Conservation (phyloP, 1,140 invertebrate genomes). For the Calephelis virginiensis region DNA sequence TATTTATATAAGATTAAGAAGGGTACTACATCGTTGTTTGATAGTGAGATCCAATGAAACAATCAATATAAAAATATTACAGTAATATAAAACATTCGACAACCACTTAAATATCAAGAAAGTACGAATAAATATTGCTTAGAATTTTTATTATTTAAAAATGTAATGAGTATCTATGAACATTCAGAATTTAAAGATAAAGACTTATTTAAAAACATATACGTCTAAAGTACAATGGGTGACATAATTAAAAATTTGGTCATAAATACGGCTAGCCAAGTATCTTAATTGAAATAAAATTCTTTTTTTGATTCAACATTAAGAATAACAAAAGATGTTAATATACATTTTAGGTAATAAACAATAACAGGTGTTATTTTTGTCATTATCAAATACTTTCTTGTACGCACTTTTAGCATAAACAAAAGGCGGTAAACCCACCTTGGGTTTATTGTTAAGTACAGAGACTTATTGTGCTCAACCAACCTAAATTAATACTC, state of each 20-base stretch:
- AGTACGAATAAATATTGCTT: slow-evolving; percentile 54
- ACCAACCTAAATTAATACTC: no score
- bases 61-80: slow-evolving; percentile 27
- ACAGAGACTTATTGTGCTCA: no score
- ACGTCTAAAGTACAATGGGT: background rate
- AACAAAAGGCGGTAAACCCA: no score
- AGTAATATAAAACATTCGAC: slow-evolving; percentile 13
- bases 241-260: slow-evolving; percentile 5
- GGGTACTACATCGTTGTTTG: slow-evolving; percentile 42
- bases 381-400: no score
- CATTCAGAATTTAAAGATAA: slow-evolving; percentile 24
- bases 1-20: background rate
- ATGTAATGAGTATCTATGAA: slow-evolving; percentile 25
- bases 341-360: no score
- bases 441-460: no score
- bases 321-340: no score
- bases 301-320: background rate
- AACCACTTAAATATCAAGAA: slow-evolving; percentile 28
- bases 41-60: slow-evolving; percentile 26
- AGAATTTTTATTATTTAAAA: slow-evolving; percentile 49
- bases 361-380: no score
- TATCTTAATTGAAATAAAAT: background rate
- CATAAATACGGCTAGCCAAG: background rate
- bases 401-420: no score
- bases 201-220: slow-evolving; percentile 20